phyloP scores from a whole-genome alignment of 2,113 vertebrate genomes.

The Casuarius casuarius region DNA sequence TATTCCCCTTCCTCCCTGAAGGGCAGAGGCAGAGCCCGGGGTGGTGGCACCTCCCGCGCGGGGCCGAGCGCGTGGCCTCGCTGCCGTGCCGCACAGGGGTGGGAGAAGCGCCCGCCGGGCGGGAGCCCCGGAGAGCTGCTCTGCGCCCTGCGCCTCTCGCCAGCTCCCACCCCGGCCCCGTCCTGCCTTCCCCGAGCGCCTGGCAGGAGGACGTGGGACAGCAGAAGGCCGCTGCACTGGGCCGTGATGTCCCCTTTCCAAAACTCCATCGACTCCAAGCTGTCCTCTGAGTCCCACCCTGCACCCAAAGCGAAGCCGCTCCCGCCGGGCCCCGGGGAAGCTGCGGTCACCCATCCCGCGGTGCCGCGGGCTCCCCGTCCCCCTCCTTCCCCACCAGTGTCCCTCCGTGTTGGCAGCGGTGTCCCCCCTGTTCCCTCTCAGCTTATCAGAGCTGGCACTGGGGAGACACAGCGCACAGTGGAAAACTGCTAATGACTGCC shows the following conservation, averaged over 20 bases:
- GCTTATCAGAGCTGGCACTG: accelerated
- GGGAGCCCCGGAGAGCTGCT: neutral
- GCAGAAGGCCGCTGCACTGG: too few species aligned
- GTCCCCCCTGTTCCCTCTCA: neutral
- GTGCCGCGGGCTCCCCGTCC: neutral
- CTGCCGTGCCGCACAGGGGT: neutral
- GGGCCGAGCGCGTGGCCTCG: accelerated
- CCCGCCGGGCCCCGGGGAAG: too few species aligned
- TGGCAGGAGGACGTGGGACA: neutral
- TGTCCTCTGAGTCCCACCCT: too few species aligned
- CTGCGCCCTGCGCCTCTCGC: neutral
- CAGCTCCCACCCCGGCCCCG: neutral
- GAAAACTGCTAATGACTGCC: conserved; percentile 5
- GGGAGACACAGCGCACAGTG: neutral
- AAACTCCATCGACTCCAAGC: too few species aligned
- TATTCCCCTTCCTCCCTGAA: neutral
- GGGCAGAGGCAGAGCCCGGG: neutral
- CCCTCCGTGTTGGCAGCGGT: neutral
- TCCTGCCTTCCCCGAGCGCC: neutral
- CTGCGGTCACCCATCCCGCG: too few species aligned
- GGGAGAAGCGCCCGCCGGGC: neutral
- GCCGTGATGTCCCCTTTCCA: too few species aligned
- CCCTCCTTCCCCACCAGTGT: accelerated
- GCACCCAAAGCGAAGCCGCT: too few species aligned
- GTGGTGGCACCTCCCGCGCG: neutral